Percentiles rank a stretch among this genome's conserved stretches.
These are phyloP conservation scores for Pristionchus maxplancki DNA, from an alignment of 2,888 invertebrate species.

Conservation along the genomic window DNA sequence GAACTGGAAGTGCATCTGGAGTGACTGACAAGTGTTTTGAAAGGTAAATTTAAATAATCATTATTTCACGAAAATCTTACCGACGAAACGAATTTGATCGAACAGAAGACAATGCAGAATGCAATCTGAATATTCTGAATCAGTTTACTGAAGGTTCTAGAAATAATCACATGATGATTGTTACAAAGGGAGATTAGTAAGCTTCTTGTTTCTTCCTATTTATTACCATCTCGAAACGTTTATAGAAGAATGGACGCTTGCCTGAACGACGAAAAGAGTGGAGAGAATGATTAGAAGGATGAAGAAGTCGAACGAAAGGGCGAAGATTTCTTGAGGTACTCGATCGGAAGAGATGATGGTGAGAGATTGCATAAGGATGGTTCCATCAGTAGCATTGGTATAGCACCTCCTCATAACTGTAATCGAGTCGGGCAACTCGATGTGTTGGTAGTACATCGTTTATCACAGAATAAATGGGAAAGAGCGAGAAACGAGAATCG, in stretches of 20 bases:
- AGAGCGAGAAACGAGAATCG: constrained; percentile 21
- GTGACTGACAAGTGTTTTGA: no score
- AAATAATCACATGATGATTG: no score
- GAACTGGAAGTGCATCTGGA: neutral
- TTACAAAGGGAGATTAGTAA: no score
- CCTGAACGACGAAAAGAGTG: neutral
- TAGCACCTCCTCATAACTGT: neutral
- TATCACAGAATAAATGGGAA: constrained; percentile 33
- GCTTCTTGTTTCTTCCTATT: neutral
- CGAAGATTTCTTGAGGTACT: neutral
- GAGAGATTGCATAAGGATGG: neutral
- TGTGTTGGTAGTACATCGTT: neutral
- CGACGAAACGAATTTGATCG: neutral
- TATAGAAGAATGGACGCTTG: neutral
- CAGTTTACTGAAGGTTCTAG: no score
- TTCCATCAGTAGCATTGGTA: neutral
- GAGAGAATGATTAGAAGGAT: neutral
- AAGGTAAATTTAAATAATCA: no score
- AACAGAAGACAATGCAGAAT: neutral
- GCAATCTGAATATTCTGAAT: neutral
- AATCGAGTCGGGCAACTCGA: neutral
- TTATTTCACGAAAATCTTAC: neutral
- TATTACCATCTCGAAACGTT: neutral
- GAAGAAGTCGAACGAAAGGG: neutral
- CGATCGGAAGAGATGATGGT: neutral